Base-by-base conservation (phyloP, 2,113 vertebrate species). In the Neotragus pygmaeus region DNA sequence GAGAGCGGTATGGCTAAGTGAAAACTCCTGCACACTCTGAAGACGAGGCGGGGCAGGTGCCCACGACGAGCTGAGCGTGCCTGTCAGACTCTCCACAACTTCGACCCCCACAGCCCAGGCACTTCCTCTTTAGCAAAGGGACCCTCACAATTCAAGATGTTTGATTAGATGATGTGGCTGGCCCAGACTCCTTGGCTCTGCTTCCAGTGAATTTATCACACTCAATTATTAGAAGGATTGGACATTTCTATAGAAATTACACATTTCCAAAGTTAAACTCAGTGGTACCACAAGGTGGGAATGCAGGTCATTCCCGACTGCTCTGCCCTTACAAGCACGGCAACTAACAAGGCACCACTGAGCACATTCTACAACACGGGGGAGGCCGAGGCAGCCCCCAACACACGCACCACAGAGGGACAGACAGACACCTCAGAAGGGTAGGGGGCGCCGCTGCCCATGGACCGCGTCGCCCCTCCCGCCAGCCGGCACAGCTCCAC, bases 1-100 rank as follows among this genome's bases (percentile, higher is more conserved):
- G 98, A 98, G 96, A 98, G 98, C 80, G 98, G 95, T 0, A 0
- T 98, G 97, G 95, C 98, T 97, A 98, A 98, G 99, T 98, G 97
- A 98, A 99, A 98, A 97, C 96, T 94, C 86, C 98, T 96, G 80
- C 84, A 96, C 89, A 90, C 96, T 97, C 95, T 91, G 97, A 98
- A 90, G 89, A 94, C 89, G 81, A 97, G n/a, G 66, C 95, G 1
- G 97, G 96, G 94, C 97, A 97, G 95, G 96, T 98, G 97, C 97
- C 91, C 92, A 97, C 45, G 62, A 98, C 98, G 10, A 45, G 89
- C 87, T 90, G 55, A 89, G 78, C 88, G 30, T 39, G 90, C 94
- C 87, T 90, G 12, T 49, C 95, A 94, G 94, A 92, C 97, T 96
- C 95, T 39, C 78, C 96, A 70, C 73, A 92, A 53, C 96, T 94